Evolutionary conservation across 2,888 invertebrate genomes (phyloP), one percentile per base, ranked within the genome.

Genomic region (Rhopalosiphum nymphaeae): DNA sequence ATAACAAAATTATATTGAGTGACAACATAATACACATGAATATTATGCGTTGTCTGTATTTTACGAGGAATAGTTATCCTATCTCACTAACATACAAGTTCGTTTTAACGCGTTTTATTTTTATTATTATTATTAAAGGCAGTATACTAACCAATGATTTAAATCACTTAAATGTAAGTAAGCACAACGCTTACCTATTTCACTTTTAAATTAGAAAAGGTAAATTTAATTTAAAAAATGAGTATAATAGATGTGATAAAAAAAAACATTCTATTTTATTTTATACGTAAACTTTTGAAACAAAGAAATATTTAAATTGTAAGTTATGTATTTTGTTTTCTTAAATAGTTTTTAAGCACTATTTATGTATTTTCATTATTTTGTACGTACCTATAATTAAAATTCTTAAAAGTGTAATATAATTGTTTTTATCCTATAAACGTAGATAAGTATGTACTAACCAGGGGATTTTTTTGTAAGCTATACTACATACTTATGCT

Each of bases 311-410:
- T 78, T 78, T 78, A 78, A 78, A 78, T 21, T 78, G 78, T 78
- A 21, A 36, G 7, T 78, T 36, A 78, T 78, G 78, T 78, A 78
- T 36, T 36, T 78, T 21, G 36, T 78, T 78, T 36, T 21, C 78
- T 78, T 78, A 78, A 36, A 78, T 78, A 78, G 36, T 78, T 36
- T 78, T 21, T 78, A 36, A 25, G 78, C 21, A 26, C 36, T 78
- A 36, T 78, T 78, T 78, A 78, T 78, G 78, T 78, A 78, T 78
- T 78, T 78, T 78, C 36, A 78, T 78, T 78, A 78, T 78, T 78
- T 78, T 78, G 36, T 78, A 78, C 21, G 36, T 42, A 25, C 9
- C 78, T 78, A 36, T 78, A 78, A 78, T 78, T 78, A 36, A 78
- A 78, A 78, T 42, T 36, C 36, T 78, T 78, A 42, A 78, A 78